A percentile compares a stretch with the other conserved stretches of the same genome.
Evolutionary conservation across 2,113 vertebrate genomes (phyloP).

Genomic region (Aegypius monachus): DNA sequence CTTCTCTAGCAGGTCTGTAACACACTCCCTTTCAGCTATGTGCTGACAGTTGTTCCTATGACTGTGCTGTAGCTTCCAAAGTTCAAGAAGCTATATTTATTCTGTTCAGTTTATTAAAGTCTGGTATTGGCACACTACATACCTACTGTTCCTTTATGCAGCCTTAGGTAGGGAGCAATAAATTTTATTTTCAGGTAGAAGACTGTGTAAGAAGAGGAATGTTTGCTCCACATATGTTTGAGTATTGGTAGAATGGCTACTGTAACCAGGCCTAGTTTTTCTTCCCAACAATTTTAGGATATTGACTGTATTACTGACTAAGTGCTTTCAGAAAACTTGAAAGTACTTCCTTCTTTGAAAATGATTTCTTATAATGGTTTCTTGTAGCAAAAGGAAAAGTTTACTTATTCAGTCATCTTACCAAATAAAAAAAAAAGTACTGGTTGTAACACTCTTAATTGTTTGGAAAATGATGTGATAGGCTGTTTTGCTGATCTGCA

Average conservation of each 20-base stretch:
- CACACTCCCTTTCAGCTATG: neutral
- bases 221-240: neutral
- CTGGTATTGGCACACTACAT: neutral
- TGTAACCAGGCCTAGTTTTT: neutral
- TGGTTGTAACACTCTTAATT: neutral
- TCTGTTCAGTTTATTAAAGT: neutral
- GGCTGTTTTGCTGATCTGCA: neutral
- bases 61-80: neutral
- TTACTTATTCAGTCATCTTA: neutral
- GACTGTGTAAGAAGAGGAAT: neutral
- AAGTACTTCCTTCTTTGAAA: neutral
- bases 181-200: neutral
- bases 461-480: neutral
- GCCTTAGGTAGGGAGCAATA: neutral
- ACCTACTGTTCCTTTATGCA: neutral
- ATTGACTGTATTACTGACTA: neutral
- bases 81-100: neutral
- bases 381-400: neutral
- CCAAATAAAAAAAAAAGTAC: neutral
- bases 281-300: neutral
- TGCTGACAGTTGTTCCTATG: neutral
- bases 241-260: neutral
- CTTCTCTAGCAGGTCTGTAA: neutral
- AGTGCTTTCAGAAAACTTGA: neutral
- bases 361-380: neutral